These are phyloP conservation scores for Ptychadena robeensis DNA, from an alignment of 2,797 vertebrate genomes.

Conservation along the genomic window DNA sequence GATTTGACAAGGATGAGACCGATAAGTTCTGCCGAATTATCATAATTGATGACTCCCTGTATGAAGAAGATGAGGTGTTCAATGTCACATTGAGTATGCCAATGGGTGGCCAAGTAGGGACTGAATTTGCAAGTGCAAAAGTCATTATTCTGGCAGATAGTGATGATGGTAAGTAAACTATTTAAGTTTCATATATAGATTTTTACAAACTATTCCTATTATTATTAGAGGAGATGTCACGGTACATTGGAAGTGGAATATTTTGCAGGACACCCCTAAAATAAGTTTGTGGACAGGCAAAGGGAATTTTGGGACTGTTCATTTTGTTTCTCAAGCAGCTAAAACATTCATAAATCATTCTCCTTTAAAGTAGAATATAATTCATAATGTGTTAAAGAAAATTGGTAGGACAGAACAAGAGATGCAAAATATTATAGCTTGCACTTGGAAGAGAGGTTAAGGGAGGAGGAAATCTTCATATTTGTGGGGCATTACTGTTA, in stretches of 20 bases:
- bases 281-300: background rate
- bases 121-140: constrained; percentile 77
- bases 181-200: background rate
- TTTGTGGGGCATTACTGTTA: no score
- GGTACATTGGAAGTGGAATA: background rate
- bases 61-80: constrained; percentile 87
- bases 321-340: background rate
- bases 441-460: no score
- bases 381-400: no score
- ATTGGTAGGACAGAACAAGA: no score
- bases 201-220: no score
- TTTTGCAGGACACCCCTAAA: background rate
- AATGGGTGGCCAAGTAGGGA: constrained; percentile 80
- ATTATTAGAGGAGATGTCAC: background rate
- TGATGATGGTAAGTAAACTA: constrained; percentile 81
- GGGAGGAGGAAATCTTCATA: no score
- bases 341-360: no score
- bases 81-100: constrained; percentile 84
- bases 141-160: constrained; percentile 81
- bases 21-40: constrained; percentile 83
- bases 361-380: no score
- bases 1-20: constrained; percentile 82
- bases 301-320: background rate
- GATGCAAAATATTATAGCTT: no score
- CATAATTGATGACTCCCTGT: constrained; percentile 86